Evolutionary conservation across 2,113 vertebrate species (phyloP), one percentile per base, ranked within the genome.

Genomic region (Tupaia tana): DNA sequence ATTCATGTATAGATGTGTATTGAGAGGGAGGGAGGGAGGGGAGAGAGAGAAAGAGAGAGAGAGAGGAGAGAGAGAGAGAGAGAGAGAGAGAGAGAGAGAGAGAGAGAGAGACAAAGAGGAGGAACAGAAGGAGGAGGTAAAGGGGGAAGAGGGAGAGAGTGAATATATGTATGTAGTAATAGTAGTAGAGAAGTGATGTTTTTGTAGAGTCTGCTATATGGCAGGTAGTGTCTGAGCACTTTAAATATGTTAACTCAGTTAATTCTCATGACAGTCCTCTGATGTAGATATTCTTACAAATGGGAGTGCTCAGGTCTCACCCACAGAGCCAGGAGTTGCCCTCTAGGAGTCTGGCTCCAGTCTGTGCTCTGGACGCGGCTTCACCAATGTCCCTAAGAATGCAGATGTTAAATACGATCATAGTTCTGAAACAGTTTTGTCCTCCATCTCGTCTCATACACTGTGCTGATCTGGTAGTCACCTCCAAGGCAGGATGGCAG

Each of bases 321-420:
- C 43, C 43, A 43, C 43, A 43, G 43, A 70, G 56, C 5, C 11
- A 18, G 64, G n/a, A 27, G 19, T 24, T 79, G 27, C 19, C 81
- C 18, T 12, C 1, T 10, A 87, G 63, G 31, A n/a, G 69, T 64
- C 3, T 16, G n/a, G 16, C n/a, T 13, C 69, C 19, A 2, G 19
- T 14, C 64, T 22, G 0, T 15, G 13, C 64, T 10, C 24, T 22
- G 0, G 5, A 2, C 31, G 1, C 31, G 1, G 1, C 7, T 14
- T 22, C 5, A 6, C 29, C 16, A 2, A n/a, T 12, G 12, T 52
- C 18, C 67, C 16, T 59, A 9, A 43, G 69, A n/a, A 43, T 20
- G 29, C 54, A 61, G 34, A 9, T 3, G 1, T 15, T 1, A 24
- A 1, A 0, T 2, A 2, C 24, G 27, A 1, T 69, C 6, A 1